Conservation (phyloP, 2,797 vertebrate species). For the Myripristis murdjan region DNA sequence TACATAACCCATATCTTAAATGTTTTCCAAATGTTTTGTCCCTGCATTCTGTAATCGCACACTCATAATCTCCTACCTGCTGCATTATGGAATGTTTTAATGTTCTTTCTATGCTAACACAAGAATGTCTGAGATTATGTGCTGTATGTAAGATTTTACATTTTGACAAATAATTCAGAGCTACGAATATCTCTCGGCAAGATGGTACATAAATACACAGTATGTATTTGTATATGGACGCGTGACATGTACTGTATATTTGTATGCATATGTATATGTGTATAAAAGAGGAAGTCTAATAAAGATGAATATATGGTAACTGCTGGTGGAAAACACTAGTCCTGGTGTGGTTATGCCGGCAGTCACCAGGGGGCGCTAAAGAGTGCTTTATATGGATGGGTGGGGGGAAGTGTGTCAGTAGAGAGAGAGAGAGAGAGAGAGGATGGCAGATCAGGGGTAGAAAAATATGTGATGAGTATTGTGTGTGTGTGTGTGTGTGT, state of each 20-base stretch:
- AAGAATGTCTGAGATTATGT: constrained; percentile 46
- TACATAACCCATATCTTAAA: constrained; percentile 9
- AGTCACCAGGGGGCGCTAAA: constrained; percentile 62
- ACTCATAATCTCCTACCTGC: constrained; percentile 53
- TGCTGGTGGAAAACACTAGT: constrained; percentile 11
- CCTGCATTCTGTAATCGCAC: constrained; percentile 49
- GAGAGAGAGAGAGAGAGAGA: constrained; percentile 3
- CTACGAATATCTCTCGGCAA: constrained; percentile 15
- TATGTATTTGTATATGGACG: constrained; percentile 67
- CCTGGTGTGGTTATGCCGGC: constrained; percentile 1
- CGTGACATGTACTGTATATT: constrained; percentile 73
- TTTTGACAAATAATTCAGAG: constrained; percentile 27
- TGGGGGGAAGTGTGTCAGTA: neutral
- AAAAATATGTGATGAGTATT: no score
- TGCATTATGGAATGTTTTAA: constrained; percentile 72
- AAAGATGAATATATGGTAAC: constrained; percentile 52
- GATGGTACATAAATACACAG: constrained; percentile 43
- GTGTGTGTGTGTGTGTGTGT: constrained; percentile 29
- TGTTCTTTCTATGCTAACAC: constrained; percentile 56
- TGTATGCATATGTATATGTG: constrained; percentile 81
- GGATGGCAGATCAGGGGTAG: neutral
- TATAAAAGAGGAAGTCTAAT: constrained; percentile 71
- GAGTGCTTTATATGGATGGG: neutral
- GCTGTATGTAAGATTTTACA: constrained; percentile 46
- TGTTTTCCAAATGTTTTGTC: constrained; percentile 27